These are phyloP conservation scores for Aplidium turbinatum DNA, from an alignment of 23 tunicate species.

Conservation along the genomic window DNA sequence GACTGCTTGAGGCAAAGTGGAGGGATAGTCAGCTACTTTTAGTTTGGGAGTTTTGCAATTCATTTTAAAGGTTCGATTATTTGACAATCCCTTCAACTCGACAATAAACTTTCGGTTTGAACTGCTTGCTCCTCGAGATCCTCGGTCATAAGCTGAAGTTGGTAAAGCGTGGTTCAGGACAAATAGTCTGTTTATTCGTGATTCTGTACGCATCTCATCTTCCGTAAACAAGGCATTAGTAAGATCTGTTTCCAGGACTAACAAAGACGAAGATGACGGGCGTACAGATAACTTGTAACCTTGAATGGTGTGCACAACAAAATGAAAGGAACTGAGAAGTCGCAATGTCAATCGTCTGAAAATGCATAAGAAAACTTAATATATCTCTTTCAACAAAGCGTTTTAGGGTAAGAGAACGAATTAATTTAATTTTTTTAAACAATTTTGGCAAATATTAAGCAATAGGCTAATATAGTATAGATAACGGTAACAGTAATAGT, in stretches of 20 bases:
- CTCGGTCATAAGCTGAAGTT: neutral
- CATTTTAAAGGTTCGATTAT: neutral
- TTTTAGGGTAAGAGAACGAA: neutral
- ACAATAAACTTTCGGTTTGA: conserved; percentile 6
- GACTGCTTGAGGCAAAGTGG: neutral
- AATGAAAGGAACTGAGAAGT: conserved; percentile 38
- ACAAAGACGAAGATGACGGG: neutral
- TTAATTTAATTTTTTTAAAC: no score
- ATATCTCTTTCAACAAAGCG: neutral
- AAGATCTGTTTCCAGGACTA: conserved; percentile 14
- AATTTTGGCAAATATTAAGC: no score
- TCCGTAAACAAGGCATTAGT: conserved; percentile 5
- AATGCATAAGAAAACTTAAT: neutral
- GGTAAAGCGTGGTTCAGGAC: neutral
- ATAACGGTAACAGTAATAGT: no score
- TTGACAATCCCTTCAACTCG: conserved; percentile 9
- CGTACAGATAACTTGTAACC: conserved; percentile 17
- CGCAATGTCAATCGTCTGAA: conserved; percentile 34
- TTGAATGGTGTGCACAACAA: conserved; percentile 33
- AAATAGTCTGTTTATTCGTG: conserved; percentile 18
- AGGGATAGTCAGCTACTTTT: conserved; percentile 8
- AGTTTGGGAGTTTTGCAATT: conserved; percentile 14
- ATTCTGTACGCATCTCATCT: conserved; percentile 11
- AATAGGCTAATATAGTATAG: no score
- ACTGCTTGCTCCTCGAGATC: neutral